phyloP scores from a whole-genome alignment of 2,113 vertebrate genomes.

The Oxyruncus cristatus region DNA sequence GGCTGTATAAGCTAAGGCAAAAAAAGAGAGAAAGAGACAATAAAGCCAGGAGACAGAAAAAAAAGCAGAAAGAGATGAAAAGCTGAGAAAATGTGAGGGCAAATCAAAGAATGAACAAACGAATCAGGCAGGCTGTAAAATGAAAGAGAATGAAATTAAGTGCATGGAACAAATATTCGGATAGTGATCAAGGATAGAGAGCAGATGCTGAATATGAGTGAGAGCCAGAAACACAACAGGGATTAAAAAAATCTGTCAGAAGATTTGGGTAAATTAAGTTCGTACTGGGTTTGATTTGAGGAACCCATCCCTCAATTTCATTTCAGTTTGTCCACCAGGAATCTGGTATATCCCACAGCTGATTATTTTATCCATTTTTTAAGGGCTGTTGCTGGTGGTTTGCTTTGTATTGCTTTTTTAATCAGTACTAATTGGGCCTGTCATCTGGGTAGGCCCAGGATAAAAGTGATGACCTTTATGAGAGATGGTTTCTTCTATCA shows the following conservation, averaged over 20 bases:
- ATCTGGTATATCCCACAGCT: neutral
- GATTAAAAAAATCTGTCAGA: slow-evolving; percentile 48
- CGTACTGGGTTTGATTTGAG: neutral
- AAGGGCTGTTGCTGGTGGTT: neutral
- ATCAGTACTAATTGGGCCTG: neutral
- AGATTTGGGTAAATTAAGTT: slow-evolving; percentile 27
- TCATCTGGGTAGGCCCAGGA: neutral
- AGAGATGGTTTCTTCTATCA: neutral
- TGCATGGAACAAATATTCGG: slow-evolving; percentile 43
- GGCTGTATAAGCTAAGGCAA: neutral
- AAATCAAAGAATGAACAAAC: slow-evolving; percentile 34
- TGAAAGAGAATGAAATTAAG: slow-evolving; percentile 57
- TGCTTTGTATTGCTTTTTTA: neutral
- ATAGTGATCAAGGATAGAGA: slow-evolving; percentile 56
- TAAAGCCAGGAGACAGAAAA: neutral
- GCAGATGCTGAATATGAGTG: slow-evolving; percentile 8
- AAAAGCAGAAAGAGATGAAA: neutral
- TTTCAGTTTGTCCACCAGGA: neutral
- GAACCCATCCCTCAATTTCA: neutral
- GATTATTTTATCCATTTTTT: neutral
- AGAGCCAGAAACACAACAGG: slow-evolving; percentile 38
- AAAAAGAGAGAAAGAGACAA: neutral
- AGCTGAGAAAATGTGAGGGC: slow-evolving; percentile 1
- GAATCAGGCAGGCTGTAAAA: slow-evolving; percentile 37
- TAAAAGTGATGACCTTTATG: neutral